Conservation (phyloP, 2,113 vertebrate genomes). For the Perca fluviatilis region DNA sequence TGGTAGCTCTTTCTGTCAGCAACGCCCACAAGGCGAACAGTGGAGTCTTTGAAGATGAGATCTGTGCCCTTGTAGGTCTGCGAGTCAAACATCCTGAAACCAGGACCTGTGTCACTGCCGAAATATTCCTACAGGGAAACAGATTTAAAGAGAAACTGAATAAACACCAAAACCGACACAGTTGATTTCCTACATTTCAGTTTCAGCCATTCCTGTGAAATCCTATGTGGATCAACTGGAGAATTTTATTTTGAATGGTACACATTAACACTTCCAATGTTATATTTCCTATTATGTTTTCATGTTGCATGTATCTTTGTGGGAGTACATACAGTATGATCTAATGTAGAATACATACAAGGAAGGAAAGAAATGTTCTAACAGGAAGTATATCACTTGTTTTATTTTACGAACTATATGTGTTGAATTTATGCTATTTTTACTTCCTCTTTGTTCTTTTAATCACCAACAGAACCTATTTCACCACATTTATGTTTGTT, state of each 20-base stretch:
- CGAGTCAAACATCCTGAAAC: conserved; percentile 95
- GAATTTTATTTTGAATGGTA: background rate
- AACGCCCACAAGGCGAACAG: conserved; percentile 84
- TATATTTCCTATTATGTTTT: background rate
- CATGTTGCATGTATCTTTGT: background rate
- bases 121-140: conserved; percentile 85
- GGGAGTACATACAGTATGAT: background rate
- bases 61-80: conserved; percentile 86
- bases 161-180: background rate
- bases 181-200: background rate
- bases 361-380: background rate
- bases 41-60: conserved; percentile 95
- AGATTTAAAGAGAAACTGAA: background rate
- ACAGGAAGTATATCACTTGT: background rate
- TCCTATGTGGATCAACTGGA: background rate
- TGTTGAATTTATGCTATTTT: background rate
- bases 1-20: conserved; percentile 86
- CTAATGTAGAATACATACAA: background rate
- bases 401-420: background rate
- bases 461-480: background rate
- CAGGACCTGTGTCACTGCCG: conserved; percentile 79
- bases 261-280: background rate
- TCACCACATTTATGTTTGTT: background rate
- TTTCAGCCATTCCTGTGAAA: background rate
- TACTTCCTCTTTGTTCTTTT: background rate